Evolutionary conservation across 2,888 invertebrate species (phyloP).

Genomic region (Chaitophorus viminalis): DNA sequence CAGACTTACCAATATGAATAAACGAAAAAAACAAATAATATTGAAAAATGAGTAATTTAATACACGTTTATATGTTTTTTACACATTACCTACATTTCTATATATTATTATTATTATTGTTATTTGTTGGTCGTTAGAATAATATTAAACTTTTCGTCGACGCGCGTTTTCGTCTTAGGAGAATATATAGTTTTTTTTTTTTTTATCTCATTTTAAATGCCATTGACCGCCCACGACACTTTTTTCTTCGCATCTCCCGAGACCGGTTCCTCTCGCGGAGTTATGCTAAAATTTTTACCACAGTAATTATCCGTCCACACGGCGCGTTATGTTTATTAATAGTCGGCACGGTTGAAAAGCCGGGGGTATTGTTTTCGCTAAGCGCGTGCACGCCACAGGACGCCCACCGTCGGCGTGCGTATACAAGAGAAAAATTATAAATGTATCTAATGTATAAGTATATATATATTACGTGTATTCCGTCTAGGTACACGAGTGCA

Average conservation of each 20-base stretch:
- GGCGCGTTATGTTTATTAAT: constrained; percentile 55
- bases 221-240: constrained; percentile 56
- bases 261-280: constrained; percentile 47
- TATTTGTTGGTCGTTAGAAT: neutral
- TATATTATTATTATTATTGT: neutral
- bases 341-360: constrained; percentile 57
- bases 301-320: constrained; percentile 54
- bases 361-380: constrained; percentile 59
- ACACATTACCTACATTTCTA: too few relatives aligned
- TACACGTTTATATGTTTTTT: neutral
- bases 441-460: neutral
- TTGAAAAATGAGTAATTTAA: neutral
- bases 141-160: constrained; percentile 25
- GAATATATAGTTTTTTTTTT: constrained; percentile 32
- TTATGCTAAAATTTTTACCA: constrained; percentile 58
- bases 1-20: neutral
- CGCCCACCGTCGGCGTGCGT: constrained; percentile 50
- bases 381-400: constrained; percentile 40
- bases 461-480: neutral
- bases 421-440: constrained; percentile 8
- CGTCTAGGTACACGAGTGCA: neutral
- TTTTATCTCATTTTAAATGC: constrained; percentile 37
- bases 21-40: neutral
- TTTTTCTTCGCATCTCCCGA: constrained; percentile 1
- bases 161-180: neutral